Percentiles rank a stretch among this genome's conserved stretches.
Evolutionary conservation across 2,113 vertebrate species (phyloP).

Genomic region (Erpornis zantholeuca): DNA sequence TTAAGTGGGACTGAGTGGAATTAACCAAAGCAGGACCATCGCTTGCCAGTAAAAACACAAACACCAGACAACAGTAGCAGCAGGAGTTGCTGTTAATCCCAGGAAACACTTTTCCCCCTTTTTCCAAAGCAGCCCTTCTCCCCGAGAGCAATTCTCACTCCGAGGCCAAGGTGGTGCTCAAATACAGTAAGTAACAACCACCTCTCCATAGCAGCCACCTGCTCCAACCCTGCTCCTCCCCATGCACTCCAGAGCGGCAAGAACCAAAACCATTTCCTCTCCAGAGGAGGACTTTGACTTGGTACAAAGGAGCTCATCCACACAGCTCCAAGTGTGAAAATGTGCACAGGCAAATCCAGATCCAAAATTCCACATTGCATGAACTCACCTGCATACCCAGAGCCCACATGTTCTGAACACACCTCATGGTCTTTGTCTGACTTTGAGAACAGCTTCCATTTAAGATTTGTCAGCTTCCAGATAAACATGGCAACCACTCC

Average conservation of each 20-base stretch:
- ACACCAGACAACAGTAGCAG: neutral
- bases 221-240: neutral
- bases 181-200: neutral
- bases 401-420: neutral
- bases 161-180: conserved; percentile 40
- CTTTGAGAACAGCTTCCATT: neutral
- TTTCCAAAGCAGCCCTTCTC: neutral
- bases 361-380: neutral
- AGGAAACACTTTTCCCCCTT: neutral
- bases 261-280: neutral
- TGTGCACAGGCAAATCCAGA: neutral
- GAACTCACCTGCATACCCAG: neutral
- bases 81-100: neutral
- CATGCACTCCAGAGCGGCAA: neutral
- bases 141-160: conserved; percentile 16
- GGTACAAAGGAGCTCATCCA: neutral
- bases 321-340: rapidly evolving
- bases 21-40: neutral
- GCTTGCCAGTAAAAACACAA: conserved; percentile 15
- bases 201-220: neutral
- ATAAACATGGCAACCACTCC: neutral
- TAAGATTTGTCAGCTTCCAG: neutral
- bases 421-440: rapidly evolving
- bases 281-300: neutral
- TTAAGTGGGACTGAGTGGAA: neutral